Evolutionary conservation across 1,140 invertebrate genomes (phyloP).

Genomic region (Habropoda laboriosa): DNA sequence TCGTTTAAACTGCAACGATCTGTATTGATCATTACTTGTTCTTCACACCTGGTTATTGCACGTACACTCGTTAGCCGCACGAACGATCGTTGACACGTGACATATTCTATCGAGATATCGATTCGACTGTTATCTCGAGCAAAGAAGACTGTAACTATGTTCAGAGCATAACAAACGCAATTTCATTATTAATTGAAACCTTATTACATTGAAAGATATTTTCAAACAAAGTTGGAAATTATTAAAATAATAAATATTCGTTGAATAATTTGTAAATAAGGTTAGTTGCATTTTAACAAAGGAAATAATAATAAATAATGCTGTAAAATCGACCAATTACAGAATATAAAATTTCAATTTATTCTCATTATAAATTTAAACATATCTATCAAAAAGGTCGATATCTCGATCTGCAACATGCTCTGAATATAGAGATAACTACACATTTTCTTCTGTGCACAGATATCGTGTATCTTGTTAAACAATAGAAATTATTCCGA

Average conservation of each 20-base stretch:
- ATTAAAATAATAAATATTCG: too few relatives aligned
- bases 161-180: neutral
- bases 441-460: slow-evolving; percentile 23
- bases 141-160: neutral
- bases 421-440: too few relatives aligned
- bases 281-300: neutral
- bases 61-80: slow-evolving; percentile 65
- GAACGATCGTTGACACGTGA: slow-evolving; percentile 34
- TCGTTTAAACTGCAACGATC: slow-evolving; percentile 28
- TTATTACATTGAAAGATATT: too few relatives aligned
- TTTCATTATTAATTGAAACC: too few relatives aligned
- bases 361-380: neutral
- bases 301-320: neutral
- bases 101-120: slow-evolving; percentile 15
- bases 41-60: slow-evolving; percentile 66
- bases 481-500: slow-evolving; percentile 29
- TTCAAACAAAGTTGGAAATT: too few relatives aligned
- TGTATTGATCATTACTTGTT: slow-evolving; percentile 55
- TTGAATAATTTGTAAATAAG: too few relatives aligned
- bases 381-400: neutral
- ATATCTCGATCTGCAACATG: neutral
- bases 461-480: slow-evolving; percentile 21
- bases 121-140: slow-evolving; percentile 3
- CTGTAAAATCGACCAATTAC: too few relatives aligned
- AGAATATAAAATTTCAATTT: neutral